These are phyloP conservation scores for Calosoma granatense DNA, from an alignment of 1,140 invertebrate species.

Conservation along the genomic window DNA sequence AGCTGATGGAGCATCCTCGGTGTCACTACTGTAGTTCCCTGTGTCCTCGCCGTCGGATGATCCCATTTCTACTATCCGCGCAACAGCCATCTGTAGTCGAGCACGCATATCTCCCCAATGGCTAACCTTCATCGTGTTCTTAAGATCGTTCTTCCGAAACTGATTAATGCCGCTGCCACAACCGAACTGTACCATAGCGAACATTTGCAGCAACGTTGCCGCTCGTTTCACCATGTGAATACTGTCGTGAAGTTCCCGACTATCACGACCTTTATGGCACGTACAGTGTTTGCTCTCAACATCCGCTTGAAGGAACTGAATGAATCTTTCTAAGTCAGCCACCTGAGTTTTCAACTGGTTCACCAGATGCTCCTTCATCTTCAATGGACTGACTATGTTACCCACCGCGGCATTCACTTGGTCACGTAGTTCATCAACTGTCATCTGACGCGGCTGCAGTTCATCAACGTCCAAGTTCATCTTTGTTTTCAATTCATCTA, in stretches of 20 bases:
- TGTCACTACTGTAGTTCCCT: constrained; percentile 43
- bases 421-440: constrained; percentile 48
- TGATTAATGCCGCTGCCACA: constrained; percentile 51
- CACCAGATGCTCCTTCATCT: constrained; percentile 94
- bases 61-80: constrained; percentile 59
- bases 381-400: constrained; percentile 85
- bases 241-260: constrained; percentile 40
- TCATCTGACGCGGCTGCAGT: constrained; percentile 52
- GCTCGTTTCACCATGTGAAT: constrained; percentile 72
- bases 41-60: constrained; percentile 38
- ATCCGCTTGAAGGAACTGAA: constrained; percentile 86
- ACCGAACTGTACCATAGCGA: constrained; percentile 83
- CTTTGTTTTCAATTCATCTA: constrained; percentile 62
- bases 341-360: constrained; percentile 94
- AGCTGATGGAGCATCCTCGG: constrained; percentile 38
- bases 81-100: constrained; percentile 81
- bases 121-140: constrained; percentile 74
- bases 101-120: constrained; percentile 93
- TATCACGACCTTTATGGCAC: constrained; percentile 32
- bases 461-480: constrained; percentile 67
- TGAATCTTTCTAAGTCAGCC: constrained; percentile 92
- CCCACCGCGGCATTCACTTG: constrained; percentile 54
- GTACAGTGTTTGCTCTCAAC: constrained; percentile 44
- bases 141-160: constrained; percentile 73
- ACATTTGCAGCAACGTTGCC: constrained; percentile 81